A percentile compares a stretch with the other conserved stretches of the same genome.
These are phyloP conservation scores for Petrolisthes manimaculis DNA, from an alignment of 2,888 invertebrate species.

Conservation along the genomic window DNA sequence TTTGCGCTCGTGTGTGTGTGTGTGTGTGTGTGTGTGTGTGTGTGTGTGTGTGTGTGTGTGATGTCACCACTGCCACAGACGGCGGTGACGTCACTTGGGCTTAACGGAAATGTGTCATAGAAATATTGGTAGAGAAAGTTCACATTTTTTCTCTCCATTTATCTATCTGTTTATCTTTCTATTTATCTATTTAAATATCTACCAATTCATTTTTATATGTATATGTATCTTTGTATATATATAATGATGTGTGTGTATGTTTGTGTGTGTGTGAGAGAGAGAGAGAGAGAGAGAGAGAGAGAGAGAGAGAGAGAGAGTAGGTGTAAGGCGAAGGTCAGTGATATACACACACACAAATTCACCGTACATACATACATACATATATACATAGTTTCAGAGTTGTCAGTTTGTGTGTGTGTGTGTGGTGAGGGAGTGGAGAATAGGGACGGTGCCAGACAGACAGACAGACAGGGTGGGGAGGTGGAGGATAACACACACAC, in stretches of 20 bases:
- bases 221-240: background rate
- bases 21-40: background rate
- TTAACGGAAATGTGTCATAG: too few relatives aligned
- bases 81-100: too few relatives aligned
- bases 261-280: background rate
- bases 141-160: too few relatives aligned
- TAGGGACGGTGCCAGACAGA: constrained; percentile 7
- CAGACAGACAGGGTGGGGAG: background rate
- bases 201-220: too few relatives aligned
- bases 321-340: background rate
- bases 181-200: too few relatives aligned
- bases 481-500: too few relatives aligned
- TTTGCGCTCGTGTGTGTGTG: too few relatives aligned
- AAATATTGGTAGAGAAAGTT: too few relatives aligned
- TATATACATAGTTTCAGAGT: too few relatives aligned
- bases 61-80: too few relatives aligned
- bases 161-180: too few relatives aligned
- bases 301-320: background rate
- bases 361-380: background rate
- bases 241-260: background rate
- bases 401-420: too few relatives aligned
- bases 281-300: background rate
- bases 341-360: background rate
- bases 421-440: background rate
- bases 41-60: background rate